Conservation (phyloP, 1,140 invertebrate genomes). For the Gonioctena quinquepunctata region DNA sequence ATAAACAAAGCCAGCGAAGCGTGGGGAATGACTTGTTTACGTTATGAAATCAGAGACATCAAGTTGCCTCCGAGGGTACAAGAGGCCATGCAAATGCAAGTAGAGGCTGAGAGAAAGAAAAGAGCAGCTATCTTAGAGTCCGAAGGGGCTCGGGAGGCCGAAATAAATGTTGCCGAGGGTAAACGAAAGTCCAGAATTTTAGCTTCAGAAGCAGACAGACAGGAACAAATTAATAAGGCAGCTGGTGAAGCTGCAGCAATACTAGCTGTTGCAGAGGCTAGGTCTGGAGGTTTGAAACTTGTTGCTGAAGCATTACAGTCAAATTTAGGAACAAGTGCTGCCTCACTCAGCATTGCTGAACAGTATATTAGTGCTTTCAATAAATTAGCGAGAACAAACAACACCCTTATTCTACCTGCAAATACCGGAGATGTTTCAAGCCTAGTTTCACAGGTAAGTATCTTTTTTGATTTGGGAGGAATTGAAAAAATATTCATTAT, state of each 20-base stretch:
- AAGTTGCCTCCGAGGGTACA: conserved; percentile 90
- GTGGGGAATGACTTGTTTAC: conserved; percentile 96
- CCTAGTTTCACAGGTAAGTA: conserved; percentile 79
- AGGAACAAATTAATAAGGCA: conserved; percentile 87
- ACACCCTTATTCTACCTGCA: conserved; percentile 91
- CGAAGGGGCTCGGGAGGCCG: conserved; percentile 91
- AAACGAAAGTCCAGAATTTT: conserved; percentile 90
- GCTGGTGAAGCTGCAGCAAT: conserved; percentile 87
- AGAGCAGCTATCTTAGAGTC: conserved; percentile 96
- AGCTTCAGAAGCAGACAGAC: conserved; percentile 85
- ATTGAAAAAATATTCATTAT: neutral
- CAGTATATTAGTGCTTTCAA: conserved; percentile 76
- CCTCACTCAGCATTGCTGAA: conserved; percentile 89
- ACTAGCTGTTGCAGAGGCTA: conserved; percentile 80
- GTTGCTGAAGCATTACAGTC: conserved; percentile 67
- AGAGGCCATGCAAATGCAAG: conserved; percentile 64
- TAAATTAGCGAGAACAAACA: conserved; percentile 78
- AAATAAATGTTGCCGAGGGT: conserved; percentile 98
- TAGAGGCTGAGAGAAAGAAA: conserved; percentile 96
- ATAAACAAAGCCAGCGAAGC: conserved; percentile 98
- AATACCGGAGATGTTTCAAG: conserved; percentile 86
- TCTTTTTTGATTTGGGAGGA: neutral
- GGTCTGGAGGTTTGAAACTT: conserved; percentile 76
- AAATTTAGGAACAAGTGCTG: conserved; percentile 83
- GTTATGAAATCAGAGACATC: conserved; percentile 98